Evolutionary conservation across 2,113 vertebrate species (phyloP).

Genomic region (Blennius ocellaris): DNA sequence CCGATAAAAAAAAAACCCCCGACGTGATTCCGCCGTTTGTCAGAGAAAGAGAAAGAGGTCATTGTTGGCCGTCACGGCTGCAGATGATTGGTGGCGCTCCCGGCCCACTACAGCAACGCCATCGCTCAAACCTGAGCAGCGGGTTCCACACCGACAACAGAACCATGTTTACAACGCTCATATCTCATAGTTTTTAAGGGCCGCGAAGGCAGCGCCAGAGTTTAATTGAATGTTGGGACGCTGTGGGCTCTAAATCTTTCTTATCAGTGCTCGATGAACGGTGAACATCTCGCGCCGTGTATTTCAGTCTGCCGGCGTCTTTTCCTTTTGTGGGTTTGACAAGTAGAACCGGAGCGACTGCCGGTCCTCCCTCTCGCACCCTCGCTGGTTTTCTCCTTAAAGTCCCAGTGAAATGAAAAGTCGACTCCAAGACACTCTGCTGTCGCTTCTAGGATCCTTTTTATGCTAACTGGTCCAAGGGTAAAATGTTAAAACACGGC

Average conservation of each 20-base stretch:
- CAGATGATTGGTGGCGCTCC: constrained; percentile 58
- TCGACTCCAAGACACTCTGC: too few relatives aligned
- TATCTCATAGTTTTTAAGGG: constrained; percentile 38
- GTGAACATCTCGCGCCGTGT: background rate
- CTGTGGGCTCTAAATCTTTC: constrained; percentile 38
- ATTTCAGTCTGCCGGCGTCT: background rate
- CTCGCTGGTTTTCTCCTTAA: background rate
- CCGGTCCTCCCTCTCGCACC: background rate
- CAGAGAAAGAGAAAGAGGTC: constrained; percentile 33
- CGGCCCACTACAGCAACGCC: constrained; percentile 39
- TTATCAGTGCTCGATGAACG: constrained; percentile 25
- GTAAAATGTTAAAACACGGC: too few relatives aligned
- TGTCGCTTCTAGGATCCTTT: too few relatives aligned
- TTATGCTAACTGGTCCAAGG: too few relatives aligned
- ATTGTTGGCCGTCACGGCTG: constrained; percentile 33
- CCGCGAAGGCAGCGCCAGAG: constrained; percentile 32
- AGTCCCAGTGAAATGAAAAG: too few relatives aligned
- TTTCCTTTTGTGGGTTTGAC: constrained; percentile 7
- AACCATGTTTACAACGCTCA: constrained; percentile 52
- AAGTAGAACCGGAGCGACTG: background rate
- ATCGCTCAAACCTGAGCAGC: constrained; percentile 50
- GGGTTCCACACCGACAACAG: constrained; percentile 52
- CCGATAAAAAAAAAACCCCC: too few relatives aligned
- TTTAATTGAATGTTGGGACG: constrained; percentile 54
- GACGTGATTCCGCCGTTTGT: too few relatives aligned